Evolutionary conservation across 2,113 vertebrate species (phyloP).

Genomic region (Phalacrocorax carbo): DNA sequence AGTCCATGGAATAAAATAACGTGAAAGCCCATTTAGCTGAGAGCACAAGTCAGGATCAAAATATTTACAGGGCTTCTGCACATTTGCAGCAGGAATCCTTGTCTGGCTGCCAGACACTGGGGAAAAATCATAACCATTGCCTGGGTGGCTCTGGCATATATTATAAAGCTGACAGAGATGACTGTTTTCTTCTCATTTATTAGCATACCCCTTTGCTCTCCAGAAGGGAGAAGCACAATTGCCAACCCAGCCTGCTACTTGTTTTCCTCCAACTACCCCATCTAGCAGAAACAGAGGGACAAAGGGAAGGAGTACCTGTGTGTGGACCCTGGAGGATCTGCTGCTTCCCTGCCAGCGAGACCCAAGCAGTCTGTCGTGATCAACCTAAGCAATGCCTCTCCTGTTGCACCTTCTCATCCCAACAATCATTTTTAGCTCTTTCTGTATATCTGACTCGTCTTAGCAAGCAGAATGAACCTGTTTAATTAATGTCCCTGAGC

Average conservation of each 20-base stretch:
- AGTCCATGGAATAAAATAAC: background rate
- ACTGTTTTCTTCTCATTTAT: background rate
- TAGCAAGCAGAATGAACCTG: background rate
- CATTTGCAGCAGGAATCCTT: background rate
- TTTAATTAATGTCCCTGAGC: background rate
- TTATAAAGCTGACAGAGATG: background rate
- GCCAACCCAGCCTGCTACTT: background rate
- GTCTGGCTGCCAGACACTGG: background rate
- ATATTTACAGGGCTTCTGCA: conserved; percentile 12
- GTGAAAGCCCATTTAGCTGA: background rate
- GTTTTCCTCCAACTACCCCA: background rate
- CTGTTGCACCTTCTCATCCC: background rate
- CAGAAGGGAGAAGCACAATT: background rate
- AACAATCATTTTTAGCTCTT: background rate
- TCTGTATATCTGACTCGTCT: background rate
- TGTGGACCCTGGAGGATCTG: background rate
- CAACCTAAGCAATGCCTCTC: background rate
- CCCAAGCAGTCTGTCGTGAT: background rate
- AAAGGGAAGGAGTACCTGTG: background rate
- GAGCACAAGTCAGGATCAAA: background rate
- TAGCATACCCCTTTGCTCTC: background rate
- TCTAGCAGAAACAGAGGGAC: background rate
- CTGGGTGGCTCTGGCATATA: background rate
- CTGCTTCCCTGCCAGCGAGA: background rate
- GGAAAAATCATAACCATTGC: background rate